Base-by-base conservation (phyloP, 2,113 vertebrate species). In the Oxygymnocypris stewartii region DNA sequence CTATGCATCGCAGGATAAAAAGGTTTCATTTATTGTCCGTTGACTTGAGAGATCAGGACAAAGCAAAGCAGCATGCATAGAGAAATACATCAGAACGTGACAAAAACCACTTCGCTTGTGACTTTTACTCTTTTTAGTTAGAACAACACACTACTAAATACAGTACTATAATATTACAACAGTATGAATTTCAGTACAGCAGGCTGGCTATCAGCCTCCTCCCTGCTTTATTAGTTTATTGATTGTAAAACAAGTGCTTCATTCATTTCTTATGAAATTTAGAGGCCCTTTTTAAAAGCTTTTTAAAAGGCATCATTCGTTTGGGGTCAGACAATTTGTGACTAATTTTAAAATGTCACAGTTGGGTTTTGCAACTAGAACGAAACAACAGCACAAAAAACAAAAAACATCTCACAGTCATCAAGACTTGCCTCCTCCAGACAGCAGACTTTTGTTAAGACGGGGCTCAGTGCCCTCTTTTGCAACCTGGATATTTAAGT, bases 361-460 rank as follows among this genome's bases (percentile, higher is more conserved):
- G 42, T 81, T 40, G 59, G 6, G 79, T 28, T 81, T n/a, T 35
- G 40, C 80, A 4, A 49, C 44, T 13, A 44, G n/a, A 51, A 8
- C 2, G 1, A 80, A 82, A 69, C 23, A 23, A 71, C 44, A 65
- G 37, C 12, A 28, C 4, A 16, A 37, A 23, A 20, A 49, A 49
- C 11, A 20, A 23, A 47, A 77, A 51, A 51, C 44, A 28, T 49
- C n/a, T 28, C 23, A 20, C 47, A 65, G 61, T 82, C 16, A 42
- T 67, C 20, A 20, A 5, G 14, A 84, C 6, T 74, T 74, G 69
- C 69, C 69, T 74, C 49, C 31, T 82, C 47, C 37, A 84, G 82
- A 84, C 82, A 73, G 81, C 63, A 69, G 63, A 82, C 42, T 73
- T 84, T 73, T 84, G 82, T 84, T 84, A 84, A 84, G 82, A 54